A percentile compares a stretch with the other conserved stretches of the same genome.
Evolutionary conservation across 2,888 invertebrate genomes (phyloP).

Genomic region (Leucophora obtusa): DNA sequence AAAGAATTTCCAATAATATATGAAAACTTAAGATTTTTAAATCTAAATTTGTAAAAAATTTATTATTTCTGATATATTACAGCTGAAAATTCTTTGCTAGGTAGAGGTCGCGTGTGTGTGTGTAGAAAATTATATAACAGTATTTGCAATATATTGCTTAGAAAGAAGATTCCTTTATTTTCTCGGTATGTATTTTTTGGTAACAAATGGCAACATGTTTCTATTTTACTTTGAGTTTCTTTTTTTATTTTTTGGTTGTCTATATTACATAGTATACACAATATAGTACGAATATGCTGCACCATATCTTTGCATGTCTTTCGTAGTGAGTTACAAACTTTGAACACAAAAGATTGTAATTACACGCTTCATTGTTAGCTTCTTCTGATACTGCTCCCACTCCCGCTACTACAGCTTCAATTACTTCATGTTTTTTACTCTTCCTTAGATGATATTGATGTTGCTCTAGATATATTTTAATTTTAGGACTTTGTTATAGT

Average conservation of each 20-base stretch:
- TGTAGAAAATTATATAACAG: conserved; percentile 24
- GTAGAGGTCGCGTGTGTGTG: not conserved
- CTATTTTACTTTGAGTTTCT: conserved; percentile 14
- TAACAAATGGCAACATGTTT: conserved; percentile 59
- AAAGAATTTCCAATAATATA: too few species aligned
- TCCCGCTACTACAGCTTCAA: not conserved
- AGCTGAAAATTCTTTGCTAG: too few species aligned
- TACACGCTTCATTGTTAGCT: conserved; percentile 78
- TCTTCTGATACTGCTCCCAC: conserved; percentile 36
- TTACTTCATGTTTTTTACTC: conserved; percentile 9
- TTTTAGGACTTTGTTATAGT: conserved; percentile 19
- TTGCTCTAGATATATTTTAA: conserved; percentile 14
- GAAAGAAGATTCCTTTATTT: conserved; percentile 29
- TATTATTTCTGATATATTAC: too few species aligned
- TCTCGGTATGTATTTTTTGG: conserved; percentile 17
- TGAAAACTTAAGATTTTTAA: too few species aligned
- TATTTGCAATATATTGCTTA: conserved; percentile 25
- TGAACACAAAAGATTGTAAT: conserved; percentile 75
- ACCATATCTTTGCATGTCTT: conserved; percentile 30
- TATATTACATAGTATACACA: not conserved
- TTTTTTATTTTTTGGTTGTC: conserved; percentile 6
- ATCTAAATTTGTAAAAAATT: too few species aligned
- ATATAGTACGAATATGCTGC: not conserved
- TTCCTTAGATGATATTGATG: not conserved
- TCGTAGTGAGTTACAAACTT: conserved; percentile 57